Conservation (phyloP, 2,888 invertebrate genomes). For the Drosophila buzzatii region DNA sequence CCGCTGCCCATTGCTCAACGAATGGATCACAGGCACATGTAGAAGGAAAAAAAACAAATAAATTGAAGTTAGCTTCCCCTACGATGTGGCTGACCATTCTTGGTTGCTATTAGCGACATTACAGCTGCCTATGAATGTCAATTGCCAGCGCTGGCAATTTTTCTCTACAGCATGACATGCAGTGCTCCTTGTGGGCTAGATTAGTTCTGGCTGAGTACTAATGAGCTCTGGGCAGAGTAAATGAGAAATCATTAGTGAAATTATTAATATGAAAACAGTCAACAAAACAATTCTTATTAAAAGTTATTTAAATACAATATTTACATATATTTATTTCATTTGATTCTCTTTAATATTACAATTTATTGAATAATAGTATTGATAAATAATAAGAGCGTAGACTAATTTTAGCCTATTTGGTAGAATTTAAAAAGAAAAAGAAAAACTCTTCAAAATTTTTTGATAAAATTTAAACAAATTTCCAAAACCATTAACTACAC, state of each 20-base stretch:
- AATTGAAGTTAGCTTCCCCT: not conserved
- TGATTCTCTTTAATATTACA: too few species aligned
- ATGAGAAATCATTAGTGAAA: not conserved
- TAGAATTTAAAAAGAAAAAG: too few species aligned
- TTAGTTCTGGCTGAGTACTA: not conserved
- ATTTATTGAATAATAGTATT: too few species aligned
- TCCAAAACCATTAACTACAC: too few species aligned
- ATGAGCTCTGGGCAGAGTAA: not conserved
- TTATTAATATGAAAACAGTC: not conserved
- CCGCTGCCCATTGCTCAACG: constrained; percentile 7
- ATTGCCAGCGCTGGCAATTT: constrained; percentile 43
- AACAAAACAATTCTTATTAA: not conserved
- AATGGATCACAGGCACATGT: constrained; percentile 7
- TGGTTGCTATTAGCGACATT: constrained; percentile 68
- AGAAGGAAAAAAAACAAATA: not conserved
- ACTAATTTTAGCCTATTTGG: too few species aligned
- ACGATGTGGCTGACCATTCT: constrained; percentile 41
- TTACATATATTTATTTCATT: too few species aligned
- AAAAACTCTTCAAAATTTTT: too few species aligned
- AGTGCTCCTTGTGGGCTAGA: not conserved
- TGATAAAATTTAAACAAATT: too few species aligned
- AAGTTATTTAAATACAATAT: too few species aligned
- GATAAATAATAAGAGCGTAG: too few species aligned
- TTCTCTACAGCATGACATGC: constrained; percentile 14
- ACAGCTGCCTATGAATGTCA: constrained; percentile 56